Evolutionary conservation across 2,113 vertebrate species (phyloP), one percentile per base, ranked within the genome.

Genomic region (Gorsachius goisagi): DNA sequence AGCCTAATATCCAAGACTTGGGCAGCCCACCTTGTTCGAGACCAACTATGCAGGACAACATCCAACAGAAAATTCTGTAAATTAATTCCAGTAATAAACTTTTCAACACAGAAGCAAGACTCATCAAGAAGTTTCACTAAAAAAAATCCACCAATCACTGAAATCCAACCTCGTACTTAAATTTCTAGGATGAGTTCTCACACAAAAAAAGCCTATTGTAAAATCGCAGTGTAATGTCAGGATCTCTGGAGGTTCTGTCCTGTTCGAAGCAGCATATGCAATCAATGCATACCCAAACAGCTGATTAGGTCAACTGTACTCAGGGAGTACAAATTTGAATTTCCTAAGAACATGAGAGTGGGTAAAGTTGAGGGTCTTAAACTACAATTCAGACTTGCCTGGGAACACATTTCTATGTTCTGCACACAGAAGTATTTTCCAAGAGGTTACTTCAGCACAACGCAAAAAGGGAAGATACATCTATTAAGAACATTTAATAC

Each of bases 341-440:
- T 58, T 63, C 45, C 26, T 41, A 49, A 15, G 49, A 80, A 32
- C 9, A 41, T 1, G 0, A 19, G 3, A 66, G 4, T 4, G 44
- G 5, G 0, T 22, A 52, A 47, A 47, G 5, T 6, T 37, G 7
- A 55, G 7, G 60, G 32, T 66, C 30, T 83, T 66, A 6, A 81
- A 63, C 9, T 41, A 37, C 23, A 80, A 19, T 21, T 93, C n/a
- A 53, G 12, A 71, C 14, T 35, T 30, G 47, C 23, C 28, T 80
- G 15, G 37, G 22, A 88, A 93, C 3, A 55, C 6, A n/a, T 5
- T 78, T 88, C 15, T 52, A 7, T 35, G 22, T 33, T 81, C 30
- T 58, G 24, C 37, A 55, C 18, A 44, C 6, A 35, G 41, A 85
- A 56, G 1, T 47, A 35, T 68, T 60, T 82, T 93, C n/a, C 47